Conservation (phyloP, 2,113 vertebrate genomes). For the Poecilia latipinna region DNA sequence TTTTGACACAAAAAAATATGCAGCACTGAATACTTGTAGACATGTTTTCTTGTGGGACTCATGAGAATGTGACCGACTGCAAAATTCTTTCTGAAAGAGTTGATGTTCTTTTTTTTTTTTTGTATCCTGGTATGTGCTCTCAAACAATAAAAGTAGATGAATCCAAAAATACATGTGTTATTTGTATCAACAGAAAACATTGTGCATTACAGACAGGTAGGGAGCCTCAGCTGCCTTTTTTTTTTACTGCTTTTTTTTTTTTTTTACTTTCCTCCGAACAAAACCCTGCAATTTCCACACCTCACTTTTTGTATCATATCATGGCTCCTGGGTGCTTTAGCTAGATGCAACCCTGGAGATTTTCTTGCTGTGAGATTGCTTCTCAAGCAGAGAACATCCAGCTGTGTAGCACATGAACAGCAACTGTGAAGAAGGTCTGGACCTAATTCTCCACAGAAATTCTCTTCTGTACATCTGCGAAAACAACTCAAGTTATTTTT, state of each 20-base stretch:
- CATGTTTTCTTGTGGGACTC: too few relatives aligned
- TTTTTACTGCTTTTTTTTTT: not conserved
- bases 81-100: not conserved
- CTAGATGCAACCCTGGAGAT: constrained; percentile 7
- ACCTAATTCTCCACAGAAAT: not conserved
- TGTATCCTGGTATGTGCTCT: not conserved
- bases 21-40: too few relatives aligned
- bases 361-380: constrained; percentile 7
- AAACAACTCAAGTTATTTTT: constrained; percentile 3
- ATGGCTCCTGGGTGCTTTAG: not conserved
- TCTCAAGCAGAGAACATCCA: constrained; percentile 1
- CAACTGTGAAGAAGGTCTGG: constrained; percentile 3
- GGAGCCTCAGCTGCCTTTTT: not conserved
- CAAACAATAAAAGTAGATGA: not conserved
- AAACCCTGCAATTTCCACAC: not conserved
- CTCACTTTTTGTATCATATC: not conserved
- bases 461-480: not conserved
- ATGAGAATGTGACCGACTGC: not conserved
- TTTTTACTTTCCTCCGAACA: not conserved
- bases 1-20: not conserved
- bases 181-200: not conserved
- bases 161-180: not conserved
- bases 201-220: not conserved
- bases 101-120: too few relatives aligned
- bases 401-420: not conserved